Evolutionary conservation across 2,113 vertebrate genomes (phyloP).

Genomic region (Chrysemys picta): DNA sequence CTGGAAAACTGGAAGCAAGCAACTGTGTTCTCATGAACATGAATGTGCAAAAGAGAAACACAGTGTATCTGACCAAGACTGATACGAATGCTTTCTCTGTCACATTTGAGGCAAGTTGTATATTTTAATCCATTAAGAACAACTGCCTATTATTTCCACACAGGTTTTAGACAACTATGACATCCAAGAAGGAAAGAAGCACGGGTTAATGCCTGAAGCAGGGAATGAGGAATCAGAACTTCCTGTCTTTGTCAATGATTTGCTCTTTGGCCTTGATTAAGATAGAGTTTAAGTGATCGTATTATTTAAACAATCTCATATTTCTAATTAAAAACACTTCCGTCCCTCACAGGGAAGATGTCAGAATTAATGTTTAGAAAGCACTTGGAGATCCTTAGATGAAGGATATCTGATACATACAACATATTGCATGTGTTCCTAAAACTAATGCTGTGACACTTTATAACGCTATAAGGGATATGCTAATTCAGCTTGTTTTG

Average conservation of each 20-base stretch:
- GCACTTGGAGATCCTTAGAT: background rate
- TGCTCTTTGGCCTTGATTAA: background rate
- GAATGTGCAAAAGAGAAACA: background rate
- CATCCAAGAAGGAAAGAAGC: background rate
- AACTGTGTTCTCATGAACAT: background rate
- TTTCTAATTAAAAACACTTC: background rate
- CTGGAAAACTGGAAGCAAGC: slow-evolving; percentile 7
- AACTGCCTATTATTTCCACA: slow-evolving; percentile 10
- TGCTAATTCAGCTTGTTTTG: background rate
- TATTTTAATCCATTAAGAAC: background rate
- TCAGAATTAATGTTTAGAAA: background rate
- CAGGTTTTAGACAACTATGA: background rate
- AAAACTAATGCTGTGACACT: background rate
- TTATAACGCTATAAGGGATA: background rate
- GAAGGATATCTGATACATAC: slow-evolving; percentile 4
- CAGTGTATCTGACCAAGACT: background rate
- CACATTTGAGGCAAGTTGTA: background rate
- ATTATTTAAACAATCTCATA: accelerated
- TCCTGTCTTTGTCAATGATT: background rate
- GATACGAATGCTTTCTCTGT: background rate
- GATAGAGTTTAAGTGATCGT: background rate
- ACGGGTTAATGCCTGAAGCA: background rate
- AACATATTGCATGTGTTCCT: background rate
- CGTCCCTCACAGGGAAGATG: background rate
- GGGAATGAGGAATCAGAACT: background rate